Evolutionary conservation across 2,113 vertebrate genomes (phyloP).

Genomic region (Osmerus mordax): DNA sequence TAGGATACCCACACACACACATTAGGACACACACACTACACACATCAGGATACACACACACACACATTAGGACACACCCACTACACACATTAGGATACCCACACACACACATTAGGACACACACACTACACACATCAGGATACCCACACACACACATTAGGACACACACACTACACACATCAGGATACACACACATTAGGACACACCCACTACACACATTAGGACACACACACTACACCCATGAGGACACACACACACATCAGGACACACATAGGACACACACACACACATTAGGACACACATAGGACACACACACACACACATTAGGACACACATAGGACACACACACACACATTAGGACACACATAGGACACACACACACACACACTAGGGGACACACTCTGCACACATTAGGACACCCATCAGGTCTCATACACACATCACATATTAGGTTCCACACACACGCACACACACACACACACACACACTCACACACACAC

Average conservation of each 20-base stretch:
- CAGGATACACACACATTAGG: not conserved
- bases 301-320: not conserved
- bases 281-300: not conserved
- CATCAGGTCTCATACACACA: too few relatives aligned
- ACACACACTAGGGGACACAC: too few relatives aligned
- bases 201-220: too few relatives aligned
- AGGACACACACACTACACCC: too few relatives aligned
- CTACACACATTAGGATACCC: not conserved
- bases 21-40: slow-evolving; percentile 1
- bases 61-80: not conserved
- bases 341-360: too few relatives aligned
- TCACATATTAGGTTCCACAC: too few relatives aligned
- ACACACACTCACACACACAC: too few relatives aligned
- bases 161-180: not conserved
- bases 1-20: slow-evolving; percentile 4
- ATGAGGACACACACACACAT: not conserved
- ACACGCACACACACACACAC: too few relatives aligned
- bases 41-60: too few relatives aligned
- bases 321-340: not conserved
- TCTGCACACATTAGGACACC: too few relatives aligned
- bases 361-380: too few relatives aligned
- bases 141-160: not conserved
- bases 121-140: not conserved
- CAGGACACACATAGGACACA: not conserved
- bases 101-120: not conserved